These are phyloP conservation scores for Ophion ellenae DNA, from an alignment of 2,888 invertebrate genomes.

Conservation along the genomic window DNA sequence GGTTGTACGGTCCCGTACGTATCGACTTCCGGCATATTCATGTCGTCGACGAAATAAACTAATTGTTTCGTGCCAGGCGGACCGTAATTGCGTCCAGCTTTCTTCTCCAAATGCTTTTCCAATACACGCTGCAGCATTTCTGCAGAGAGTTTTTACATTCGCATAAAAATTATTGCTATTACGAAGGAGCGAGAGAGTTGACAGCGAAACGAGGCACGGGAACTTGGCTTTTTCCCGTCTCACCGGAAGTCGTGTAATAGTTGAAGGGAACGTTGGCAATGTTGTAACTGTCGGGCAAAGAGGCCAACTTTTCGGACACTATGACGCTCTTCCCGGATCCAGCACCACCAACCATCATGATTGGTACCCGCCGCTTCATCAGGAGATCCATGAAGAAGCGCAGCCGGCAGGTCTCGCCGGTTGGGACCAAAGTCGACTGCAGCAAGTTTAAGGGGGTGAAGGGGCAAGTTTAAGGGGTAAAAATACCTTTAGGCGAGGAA, in stretches of 20 bases:
- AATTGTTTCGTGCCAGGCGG: constrained; percentile 96
- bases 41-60: constrained; percentile 97
- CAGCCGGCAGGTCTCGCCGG: constrained; percentile 94
- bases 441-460: too few relatives aligned
- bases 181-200: background rate
- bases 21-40: constrained; percentile 99
- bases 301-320: constrained; percentile 91
- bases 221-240: constrained; percentile 44
- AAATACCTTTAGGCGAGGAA: background rate
- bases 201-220: background rate
- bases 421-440: constrained; percentile 93
- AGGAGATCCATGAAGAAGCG: constrained; percentile 95
- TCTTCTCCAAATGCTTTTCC: constrained; percentile 97
- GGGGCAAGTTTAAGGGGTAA: too few relatives aligned
- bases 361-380: constrained; percentile 90
- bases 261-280: constrained; percentile 96
- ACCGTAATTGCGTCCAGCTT: constrained; percentile 96
- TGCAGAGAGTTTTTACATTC: constrained; percentile 72
- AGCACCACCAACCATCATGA: constrained; percentile 95
- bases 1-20: constrained; percentile 97
- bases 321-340: constrained; percentile 97
- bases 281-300: constrained; percentile 90
- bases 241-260: constrained; percentile 95
- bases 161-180: background rate
- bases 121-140: constrained; percentile 95